Conservation (phyloP, 2,797 vertebrate genomes). For the Phalanger gymnotis region DNA sequence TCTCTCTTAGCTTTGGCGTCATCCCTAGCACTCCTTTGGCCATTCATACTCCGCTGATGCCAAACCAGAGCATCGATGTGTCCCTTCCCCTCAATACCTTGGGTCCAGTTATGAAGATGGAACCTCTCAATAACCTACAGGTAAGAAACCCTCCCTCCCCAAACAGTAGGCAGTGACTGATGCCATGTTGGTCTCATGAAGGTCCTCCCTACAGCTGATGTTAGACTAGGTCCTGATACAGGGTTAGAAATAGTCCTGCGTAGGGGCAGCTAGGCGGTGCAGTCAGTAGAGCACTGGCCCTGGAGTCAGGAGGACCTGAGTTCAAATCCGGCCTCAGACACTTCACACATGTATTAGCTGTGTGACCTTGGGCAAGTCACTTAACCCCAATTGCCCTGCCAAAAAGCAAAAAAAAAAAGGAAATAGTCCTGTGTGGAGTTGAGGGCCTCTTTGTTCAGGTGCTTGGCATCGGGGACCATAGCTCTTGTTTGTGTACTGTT, state of each 20-base stretch:
- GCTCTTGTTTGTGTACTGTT: background rate
- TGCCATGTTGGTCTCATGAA: background rate
- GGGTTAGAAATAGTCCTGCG: constrained; percentile 15
- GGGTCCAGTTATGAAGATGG: constrained; percentile 99
- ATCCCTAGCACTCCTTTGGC: constrained; percentile 96
- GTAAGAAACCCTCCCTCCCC: constrained; percentile 80
- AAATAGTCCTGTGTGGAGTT: constrained; percentile 14
- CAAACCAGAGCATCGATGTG: constrained; percentile 96
- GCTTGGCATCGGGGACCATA: no score
- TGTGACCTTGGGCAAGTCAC: no score
- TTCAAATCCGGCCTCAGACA: no score
- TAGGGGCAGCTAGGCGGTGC: no score
- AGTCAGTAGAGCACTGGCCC: no score
- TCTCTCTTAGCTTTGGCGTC: constrained; percentile 91
- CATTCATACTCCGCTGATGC: constrained; percentile 97
- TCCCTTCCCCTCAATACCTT: constrained; percentile 97
- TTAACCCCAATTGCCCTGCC: no score
- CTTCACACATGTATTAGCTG: no score
- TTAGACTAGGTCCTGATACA: constrained; percentile 37
- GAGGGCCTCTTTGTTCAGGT: background rate
- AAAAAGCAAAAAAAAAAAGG: no score
- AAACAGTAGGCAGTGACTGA: background rate
- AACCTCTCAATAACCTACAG: constrained; percentile 99
- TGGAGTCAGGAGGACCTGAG: no score
- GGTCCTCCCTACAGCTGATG: background rate